Conservation (phyloP, 2,888 invertebrate species). For the Drosophila pullipes region DNA sequence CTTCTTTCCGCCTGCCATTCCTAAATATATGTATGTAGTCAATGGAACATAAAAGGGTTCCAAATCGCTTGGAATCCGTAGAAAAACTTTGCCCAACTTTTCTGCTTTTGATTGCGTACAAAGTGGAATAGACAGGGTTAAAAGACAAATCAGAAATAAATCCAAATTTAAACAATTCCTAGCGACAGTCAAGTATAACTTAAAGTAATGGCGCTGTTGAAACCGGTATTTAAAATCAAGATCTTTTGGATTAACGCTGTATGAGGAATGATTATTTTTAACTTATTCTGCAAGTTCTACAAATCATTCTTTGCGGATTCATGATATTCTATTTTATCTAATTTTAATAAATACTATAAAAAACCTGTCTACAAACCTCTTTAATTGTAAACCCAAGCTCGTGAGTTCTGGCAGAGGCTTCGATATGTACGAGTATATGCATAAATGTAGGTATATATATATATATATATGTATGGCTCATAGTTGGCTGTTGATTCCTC, state of each 20-base stretch:
- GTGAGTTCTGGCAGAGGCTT: not conserved
- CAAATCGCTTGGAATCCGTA: slow-evolving; percentile 21
- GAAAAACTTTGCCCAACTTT: slow-evolving; percentile 25
- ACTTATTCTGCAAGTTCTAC: not conserved
- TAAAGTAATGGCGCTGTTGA: not conserved
- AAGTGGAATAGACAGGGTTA: not conserved
- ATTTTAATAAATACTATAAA: not conserved
- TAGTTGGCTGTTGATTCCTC: slow-evolving; percentile 43
- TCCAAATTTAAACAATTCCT: not conserved
- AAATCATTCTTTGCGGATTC: not conserved
- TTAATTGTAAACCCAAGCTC: slow-evolving; percentile 15
- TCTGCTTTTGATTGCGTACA: slow-evolving; percentile 22
- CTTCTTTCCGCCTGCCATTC: slow-evolving; percentile 7
- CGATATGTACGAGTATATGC: slow-evolving; percentile 7
- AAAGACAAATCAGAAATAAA: not conserved
- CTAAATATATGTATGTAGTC: not conserved
- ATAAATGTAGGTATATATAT: slow-evolving; percentile 19
- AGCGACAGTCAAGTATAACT: not conserved
- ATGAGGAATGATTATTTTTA: not conserved
- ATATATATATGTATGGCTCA: not conserved
- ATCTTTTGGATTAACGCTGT: not conserved
- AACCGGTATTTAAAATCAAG: not conserved
- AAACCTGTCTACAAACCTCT: slow-evolving; percentile 1
- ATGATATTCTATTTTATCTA: not conserved
- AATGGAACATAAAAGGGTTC: slow-evolving; percentile 30